Percentiles rank a stretch among this genome's conserved stretches.
These are phyloP conservation scores for Morinoia aosen DNA, from an alignment of 2,888 invertebrate species.

Conservation along the genomic window DNA sequence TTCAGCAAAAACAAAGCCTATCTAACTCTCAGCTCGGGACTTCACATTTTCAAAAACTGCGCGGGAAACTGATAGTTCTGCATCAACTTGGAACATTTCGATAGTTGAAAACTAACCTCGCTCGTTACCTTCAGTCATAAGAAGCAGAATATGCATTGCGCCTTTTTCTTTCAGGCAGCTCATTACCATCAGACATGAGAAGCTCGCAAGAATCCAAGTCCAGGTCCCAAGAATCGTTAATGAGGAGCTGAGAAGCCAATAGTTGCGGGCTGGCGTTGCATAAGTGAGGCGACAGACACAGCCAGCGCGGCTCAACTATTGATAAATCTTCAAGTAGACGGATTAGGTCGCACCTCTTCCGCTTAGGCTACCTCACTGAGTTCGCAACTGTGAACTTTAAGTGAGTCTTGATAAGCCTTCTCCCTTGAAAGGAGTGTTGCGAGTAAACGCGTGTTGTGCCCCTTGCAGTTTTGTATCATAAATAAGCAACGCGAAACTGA, in stretches of 20 bases:
- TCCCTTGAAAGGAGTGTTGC: too few species aligned
- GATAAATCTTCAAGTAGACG: not conserved
- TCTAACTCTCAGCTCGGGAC: not conserved
- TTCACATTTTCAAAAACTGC: not conserved
- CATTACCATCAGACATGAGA: not conserved
- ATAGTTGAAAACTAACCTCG: not conserved
- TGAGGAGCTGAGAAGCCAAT: not conserved
- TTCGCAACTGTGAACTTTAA: not conserved
- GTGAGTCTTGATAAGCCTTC: not conserved
- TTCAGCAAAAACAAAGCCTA: too few species aligned
- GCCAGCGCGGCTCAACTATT: not conserved
- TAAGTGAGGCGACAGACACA: not conserved
- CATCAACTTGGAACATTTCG: not conserved
- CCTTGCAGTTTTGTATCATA: too few species aligned
- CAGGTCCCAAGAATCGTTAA: not conserved
- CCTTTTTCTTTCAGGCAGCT: not conserved
- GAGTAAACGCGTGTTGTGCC: too few species aligned
- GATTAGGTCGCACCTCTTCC: not conserved
- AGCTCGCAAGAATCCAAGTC: not conserved
- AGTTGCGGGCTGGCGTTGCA: not conserved
- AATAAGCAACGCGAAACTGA: too few species aligned
- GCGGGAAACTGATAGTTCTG: not conserved
- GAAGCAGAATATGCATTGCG: not conserved
- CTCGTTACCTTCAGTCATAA: not conserved
- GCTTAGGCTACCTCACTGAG: not conserved